Percentiles rank a stretch among this genome's conserved stretches.
These are phyloP conservation scores for Sympetrum striolatum DNA, from an alignment of 2,888 invertebrate genomes.

Conservation along the genomic window DNA sequence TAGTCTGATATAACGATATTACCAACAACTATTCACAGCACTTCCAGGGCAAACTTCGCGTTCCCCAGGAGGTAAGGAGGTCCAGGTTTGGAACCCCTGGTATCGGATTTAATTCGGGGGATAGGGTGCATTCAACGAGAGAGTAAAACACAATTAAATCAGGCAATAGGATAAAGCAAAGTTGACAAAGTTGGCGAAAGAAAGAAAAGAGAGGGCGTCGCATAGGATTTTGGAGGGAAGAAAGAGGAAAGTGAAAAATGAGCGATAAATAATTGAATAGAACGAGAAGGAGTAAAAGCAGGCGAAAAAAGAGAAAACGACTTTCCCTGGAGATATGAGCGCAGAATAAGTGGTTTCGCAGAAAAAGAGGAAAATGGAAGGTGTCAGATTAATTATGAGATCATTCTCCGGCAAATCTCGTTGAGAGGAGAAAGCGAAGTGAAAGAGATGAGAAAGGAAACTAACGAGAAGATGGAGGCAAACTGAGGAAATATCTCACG, in stretches of 20 bases:
- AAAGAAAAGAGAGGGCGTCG: background rate
- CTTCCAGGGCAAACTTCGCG: too few species aligned
- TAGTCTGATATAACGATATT: too few species aligned
- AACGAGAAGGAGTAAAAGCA: background rate
- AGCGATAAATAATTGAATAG: background rate
- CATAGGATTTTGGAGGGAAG: background rate
- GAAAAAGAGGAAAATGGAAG: background rate
- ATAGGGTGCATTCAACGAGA: too few species aligned
- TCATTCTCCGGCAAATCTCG: background rate
- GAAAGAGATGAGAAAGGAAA: background rate
- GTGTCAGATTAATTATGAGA: constrained; percentile 25
- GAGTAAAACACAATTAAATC: too few species aligned
- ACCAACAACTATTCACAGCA: too few species aligned
- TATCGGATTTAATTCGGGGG: too few species aligned
- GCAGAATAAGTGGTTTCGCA: background rate
- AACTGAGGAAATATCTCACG: background rate
- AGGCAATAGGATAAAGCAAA: background rate
- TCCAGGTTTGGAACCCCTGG: too few species aligned
- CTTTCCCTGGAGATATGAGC: background rate
- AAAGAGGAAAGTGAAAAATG: background rate
- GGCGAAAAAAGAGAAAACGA: background rate
- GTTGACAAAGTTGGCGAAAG: background rate
- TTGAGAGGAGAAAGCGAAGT: background rate
- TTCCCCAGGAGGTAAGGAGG: too few species aligned
- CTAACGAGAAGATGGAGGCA: background rate